Base-by-base conservation (phyloP, 2,113 vertebrate genomes). In the Rallus limicola region DNA sequence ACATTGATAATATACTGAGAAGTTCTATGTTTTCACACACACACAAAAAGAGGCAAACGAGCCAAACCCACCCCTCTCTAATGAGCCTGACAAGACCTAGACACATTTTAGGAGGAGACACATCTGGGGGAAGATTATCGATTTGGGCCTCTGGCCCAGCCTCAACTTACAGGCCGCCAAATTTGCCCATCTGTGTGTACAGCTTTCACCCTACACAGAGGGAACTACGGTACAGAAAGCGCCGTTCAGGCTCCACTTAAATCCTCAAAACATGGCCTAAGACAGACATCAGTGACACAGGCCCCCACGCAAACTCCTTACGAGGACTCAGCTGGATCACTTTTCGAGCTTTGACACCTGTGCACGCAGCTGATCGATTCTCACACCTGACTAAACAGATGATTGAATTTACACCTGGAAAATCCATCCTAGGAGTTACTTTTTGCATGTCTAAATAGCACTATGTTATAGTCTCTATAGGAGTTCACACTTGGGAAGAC, bases 311-410 rank as follows among this genome's bases (percentile, higher is more conserved):
- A 86, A 53, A 20, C 44, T 58, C 70, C 87, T 93, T 74, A 52
- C 5, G 59, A 79, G 86, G 65, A 79, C 65, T 12, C 69, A 93
- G 68, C 59, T 11, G 63, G 83, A 85, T 76, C 53, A 20, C 62
- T 95, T 96, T 76, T 79, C 80, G 82, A 16, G 83, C 58, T 31
- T 9, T 59, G 86, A 95, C 95, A 95, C 93, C 93, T 95, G 95
- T 0, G 0, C 9, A 36, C 59, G 34, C 96, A 95, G 95, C 92
- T 94, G 93, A 96, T 82, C 72, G 91, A 87, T 94, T 79, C 83
- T 89, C 75, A 92, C 95, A 96, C 77, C 96, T 96, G 96, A 74
- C 65, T 58, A 65, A 96, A 89, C 67, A 91, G 86, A 96, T 82
- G 92, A 96, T 62, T 33, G 55, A 77, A 76, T 84, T 80, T 76